Conservation (phyloP, 2,113 vertebrate genomes). For the Leiothrix lutea region DNA sequence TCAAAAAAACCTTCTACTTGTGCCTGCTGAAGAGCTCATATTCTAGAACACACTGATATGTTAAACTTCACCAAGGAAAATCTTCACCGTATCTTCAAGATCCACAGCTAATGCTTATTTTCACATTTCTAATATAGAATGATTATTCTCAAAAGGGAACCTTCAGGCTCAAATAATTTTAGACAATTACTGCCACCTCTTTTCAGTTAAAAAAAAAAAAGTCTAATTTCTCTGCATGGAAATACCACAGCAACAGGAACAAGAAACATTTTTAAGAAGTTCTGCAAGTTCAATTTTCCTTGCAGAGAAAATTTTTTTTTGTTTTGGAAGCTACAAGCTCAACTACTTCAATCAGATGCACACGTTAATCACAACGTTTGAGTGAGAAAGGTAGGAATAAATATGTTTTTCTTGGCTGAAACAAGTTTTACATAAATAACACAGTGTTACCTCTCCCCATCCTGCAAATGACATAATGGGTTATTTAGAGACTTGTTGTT, state of each 20-base stretch:
- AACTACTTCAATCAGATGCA: background rate
- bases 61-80: background rate
- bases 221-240: background rate
- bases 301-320: background rate
- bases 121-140: background rate
- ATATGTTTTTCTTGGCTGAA: background rate
- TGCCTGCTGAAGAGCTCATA: background rate
- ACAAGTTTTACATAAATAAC: background rate
- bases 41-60: background rate
- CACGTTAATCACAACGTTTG: background rate
- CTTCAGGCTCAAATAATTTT: background rate
- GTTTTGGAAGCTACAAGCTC: background rate
- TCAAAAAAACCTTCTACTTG: background rate
- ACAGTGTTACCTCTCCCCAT: background rate
- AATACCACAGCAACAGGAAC: background rate
- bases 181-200: background rate
- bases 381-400: background rate
- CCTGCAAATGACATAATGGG: conserved; percentile 10
- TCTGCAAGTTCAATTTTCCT: background rate
- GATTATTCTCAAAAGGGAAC: background rate
- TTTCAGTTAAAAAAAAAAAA: fast-evolving
- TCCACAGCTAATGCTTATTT: background rate
- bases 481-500: background rate
- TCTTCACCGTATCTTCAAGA: background rate
- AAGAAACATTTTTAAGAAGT: background rate